Evolutionary conservation across 2,797 vertebrate species (phyloP).

Genomic region (Chaetodon trifasciatus): DNA sequence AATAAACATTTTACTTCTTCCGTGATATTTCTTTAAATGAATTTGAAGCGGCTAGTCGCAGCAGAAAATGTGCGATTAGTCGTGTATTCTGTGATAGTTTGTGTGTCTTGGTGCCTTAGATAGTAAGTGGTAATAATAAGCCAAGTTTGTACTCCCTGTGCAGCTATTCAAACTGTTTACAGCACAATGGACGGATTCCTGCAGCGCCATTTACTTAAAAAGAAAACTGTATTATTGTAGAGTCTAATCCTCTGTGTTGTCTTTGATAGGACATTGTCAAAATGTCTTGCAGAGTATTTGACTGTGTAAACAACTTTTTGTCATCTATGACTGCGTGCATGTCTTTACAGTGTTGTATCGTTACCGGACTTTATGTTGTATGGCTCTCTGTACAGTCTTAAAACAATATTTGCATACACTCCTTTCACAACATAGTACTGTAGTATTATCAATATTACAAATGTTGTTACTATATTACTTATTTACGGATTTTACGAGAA

Average conservation of each 20-base stretch:
- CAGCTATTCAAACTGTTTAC: constrained; percentile 27
- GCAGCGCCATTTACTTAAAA: constrained; percentile 15
- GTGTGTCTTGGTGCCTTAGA: background rate
- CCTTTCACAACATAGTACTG: background rate
- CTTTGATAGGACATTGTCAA: constrained; percentile 23
- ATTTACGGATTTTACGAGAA: background rate
- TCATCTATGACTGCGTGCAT: background rate
- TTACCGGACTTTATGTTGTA: background rate
- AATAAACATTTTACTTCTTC: background rate
- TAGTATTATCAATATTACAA: background rate
- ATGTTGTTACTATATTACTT: background rate
- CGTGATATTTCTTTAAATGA: background rate
- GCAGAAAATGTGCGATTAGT: background rate
- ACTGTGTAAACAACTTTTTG: constrained; percentile 23
- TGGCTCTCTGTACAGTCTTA: background rate
- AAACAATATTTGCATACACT: background rate
- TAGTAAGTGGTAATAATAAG: constrained; percentile 1
- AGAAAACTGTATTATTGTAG: constrained; percentile 4
- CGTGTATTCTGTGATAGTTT: background rate
- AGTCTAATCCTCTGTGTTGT: constrained; percentile 17
- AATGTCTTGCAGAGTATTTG: background rate
- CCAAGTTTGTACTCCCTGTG: background rate
- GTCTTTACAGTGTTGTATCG: constrained; percentile 1
- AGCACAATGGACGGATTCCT: background rate
- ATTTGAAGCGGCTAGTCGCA: background rate